Evolutionary conservation across 1,140 invertebrate genomes (phyloP).

Genomic region (Calosoma granatense): DNA sequence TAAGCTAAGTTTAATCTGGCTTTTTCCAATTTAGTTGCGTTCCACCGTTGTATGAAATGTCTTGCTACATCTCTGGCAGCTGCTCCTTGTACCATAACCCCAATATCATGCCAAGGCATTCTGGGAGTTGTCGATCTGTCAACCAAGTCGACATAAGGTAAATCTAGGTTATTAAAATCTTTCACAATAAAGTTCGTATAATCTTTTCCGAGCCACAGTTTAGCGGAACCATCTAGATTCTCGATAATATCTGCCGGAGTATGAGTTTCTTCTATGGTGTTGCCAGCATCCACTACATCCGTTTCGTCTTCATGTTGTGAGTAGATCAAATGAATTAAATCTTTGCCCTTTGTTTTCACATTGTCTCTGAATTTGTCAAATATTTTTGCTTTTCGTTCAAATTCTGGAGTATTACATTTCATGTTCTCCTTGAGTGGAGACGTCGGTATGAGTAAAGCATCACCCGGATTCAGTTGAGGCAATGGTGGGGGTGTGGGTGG

Average conservation of each 20-base stretch:
- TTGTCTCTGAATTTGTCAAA: conserved; percentile 49
- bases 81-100: conserved; percentile 71
- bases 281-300: conserved; percentile 40
- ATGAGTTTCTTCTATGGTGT: conserved; percentile 32
- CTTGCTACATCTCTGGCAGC: conserved; percentile 84
- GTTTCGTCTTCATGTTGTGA: conserved; percentile 43
- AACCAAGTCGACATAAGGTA: conserved; percentile 63
- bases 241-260: conserved; percentile 34
- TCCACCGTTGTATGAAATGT: conserved; percentile 98
- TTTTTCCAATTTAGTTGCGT: conserved; percentile 81
- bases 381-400: conserved; percentile 56
- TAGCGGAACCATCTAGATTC: conserved; percentile 50
- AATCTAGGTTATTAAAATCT: conserved; percentile 85
- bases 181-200: conserved; percentile 98
- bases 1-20: conserved; percentile 64
- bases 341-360: conserved; percentile 47
- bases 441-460: conserved; percentile 42
- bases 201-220: conserved; percentile 97
- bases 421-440: conserved; percentile 37
- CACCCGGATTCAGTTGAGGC: conserved; percentile 40
- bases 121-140: conserved; percentile 69
- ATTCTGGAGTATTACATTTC: conserved; percentile 55
- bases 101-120: conserved; percentile 98
- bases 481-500: conserved; percentile 22
- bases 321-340: conserved; percentile 58